phyloP scores from a whole-genome alignment of 2,113 vertebrate species.

The Pyrgilauda ruficollis region DNA sequence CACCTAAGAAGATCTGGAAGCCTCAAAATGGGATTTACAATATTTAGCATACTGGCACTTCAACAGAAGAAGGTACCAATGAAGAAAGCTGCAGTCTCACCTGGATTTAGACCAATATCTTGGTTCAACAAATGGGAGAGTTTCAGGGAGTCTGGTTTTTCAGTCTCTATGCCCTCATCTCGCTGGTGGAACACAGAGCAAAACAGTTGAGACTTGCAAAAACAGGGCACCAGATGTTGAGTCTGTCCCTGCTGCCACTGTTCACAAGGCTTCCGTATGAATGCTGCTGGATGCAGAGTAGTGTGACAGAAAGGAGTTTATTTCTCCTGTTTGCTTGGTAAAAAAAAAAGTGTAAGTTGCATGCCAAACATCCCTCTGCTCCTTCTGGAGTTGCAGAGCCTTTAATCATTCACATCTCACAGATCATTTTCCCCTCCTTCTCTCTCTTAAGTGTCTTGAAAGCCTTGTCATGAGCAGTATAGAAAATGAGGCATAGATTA shows the following conservation, averaged over 20 bases:
- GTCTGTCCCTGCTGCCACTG: neutral
- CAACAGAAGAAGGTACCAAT: neutral
- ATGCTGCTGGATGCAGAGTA: neutral
- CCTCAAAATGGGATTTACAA: neutral
- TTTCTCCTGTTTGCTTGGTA: slow-evolving; percentile 7
- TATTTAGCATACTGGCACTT: neutral
- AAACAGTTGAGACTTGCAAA: neutral
- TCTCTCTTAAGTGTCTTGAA: neutral
- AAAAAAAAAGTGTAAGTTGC: neutral
- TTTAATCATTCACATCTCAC: neutral
- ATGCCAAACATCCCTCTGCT: neutral
- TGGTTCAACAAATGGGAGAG: neutral
- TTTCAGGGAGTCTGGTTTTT: neutral
- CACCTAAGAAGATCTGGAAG: too few relatives aligned
- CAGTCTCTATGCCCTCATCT: neutral
- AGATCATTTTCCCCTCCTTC: neutral
- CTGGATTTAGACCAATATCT: neutral
- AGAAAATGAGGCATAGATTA: slow-evolving; percentile 41
- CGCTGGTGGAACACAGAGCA: neutral
- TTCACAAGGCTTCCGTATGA: neutral
- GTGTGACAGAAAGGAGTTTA: neutral
- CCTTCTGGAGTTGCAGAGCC: neutral
- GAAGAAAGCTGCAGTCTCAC: neutral
- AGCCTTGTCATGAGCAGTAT: slow-evolving; percentile 7
- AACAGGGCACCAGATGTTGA: neutral